Conservation (phyloP, 1,140 invertebrate genomes). For the Drosophila ohnishii region DNA sequence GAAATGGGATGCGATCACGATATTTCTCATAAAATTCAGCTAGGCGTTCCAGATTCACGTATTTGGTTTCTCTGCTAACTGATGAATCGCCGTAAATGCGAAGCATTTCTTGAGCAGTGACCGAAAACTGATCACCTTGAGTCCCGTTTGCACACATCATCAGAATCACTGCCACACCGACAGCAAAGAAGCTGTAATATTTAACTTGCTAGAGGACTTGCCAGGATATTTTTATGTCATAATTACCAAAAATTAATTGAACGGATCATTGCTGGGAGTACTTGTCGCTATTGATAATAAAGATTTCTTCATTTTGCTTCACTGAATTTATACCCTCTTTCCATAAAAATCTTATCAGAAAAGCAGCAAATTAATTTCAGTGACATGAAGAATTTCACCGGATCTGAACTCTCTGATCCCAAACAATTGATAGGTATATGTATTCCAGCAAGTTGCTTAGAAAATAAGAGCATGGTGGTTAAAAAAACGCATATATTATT, state of each 20-base stretch:
- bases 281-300: neutral
- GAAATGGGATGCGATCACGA: neutral
- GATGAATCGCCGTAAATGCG: neutral
- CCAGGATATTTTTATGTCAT: neutral
- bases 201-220: neutral
- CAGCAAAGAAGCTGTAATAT: neutral
- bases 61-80: neutral
- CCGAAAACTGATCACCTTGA: neutral
- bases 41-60: neutral
- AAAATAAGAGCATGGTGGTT: no score
- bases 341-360: neutral
- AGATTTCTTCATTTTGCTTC: no score
- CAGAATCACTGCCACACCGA: neutral
- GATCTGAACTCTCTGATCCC: no score
- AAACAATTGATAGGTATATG: no score
- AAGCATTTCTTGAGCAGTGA: neutral
- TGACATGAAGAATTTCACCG: no score
- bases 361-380: neutral
- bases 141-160: neutral
- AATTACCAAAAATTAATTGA: neutral
- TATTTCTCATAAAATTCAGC: neutral
- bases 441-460: no score
- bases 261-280: neutral
- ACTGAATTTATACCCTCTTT: neutral
- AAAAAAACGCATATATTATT: no score